Percentiles rank a stretch among this genome's conserved stretches.
Conservation (phyloP, 92 coral and sea anemone species). For the Palythoa heliodiscus region DNA sequence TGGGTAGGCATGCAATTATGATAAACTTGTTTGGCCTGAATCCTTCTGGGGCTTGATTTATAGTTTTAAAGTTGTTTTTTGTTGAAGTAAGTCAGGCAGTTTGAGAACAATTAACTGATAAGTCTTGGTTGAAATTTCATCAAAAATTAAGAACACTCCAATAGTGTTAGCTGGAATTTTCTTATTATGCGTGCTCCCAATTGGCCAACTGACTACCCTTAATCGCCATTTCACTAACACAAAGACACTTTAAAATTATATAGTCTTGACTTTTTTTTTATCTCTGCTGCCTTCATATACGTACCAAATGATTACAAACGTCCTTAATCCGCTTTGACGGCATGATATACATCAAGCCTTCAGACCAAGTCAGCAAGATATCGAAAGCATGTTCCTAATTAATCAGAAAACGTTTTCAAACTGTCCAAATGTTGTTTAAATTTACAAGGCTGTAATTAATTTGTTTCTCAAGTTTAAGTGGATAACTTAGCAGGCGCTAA, state of each 20-base stretch:
- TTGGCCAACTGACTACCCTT: not conserved
- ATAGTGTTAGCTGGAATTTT: not conserved
- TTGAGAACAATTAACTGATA: not conserved
- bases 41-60: not conserved
- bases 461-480: no score
- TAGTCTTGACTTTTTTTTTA: no score
- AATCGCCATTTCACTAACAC: not conserved
- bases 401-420: no score
- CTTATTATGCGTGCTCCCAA: not conserved
- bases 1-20: not conserved
- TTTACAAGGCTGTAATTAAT: no score
- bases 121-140: not conserved
- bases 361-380: no score
- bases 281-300: no score
- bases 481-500: no score
- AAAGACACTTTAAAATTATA: not conserved
- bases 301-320: no score
- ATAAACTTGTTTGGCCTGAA: not conserved
- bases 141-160: not conserved
- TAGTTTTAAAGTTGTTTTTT: conserved; percentile 5
- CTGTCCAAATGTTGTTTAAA: no score
- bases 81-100: not conserved
- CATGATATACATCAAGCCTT: no score
- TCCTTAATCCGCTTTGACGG: no score
- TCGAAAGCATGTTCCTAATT: no score